Evolutionary conservation across 2,113 vertebrate species (phyloP).

Genomic region (Urocitellus parryii): DNA sequence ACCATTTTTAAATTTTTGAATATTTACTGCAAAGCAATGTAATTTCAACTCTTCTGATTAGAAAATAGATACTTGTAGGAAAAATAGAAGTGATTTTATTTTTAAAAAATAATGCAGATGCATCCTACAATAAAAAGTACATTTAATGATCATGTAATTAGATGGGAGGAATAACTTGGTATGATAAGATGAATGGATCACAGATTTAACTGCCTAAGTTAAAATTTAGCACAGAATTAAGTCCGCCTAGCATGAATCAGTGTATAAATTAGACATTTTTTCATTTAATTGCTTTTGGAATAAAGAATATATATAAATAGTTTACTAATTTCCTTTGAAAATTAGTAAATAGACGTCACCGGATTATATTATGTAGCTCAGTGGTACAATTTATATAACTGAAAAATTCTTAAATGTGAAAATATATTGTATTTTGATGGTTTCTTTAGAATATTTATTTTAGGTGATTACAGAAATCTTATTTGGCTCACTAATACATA

Average conservation of each 20-base stretch:
- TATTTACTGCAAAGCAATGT: conserved; percentile 67
- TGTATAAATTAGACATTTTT: conserved; percentile 44
- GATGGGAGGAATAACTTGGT: conserved; percentile 60
- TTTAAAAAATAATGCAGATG: conserved; percentile 64
- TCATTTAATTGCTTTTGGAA: conserved; percentile 48
- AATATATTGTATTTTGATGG: conserved; percentile 35
- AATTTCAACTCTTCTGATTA: conserved; percentile 64
- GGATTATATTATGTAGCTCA: not conserved
- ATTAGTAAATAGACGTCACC: not conserved
- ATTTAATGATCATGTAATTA: conserved; percentile 78
- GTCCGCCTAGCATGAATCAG: not conserved
- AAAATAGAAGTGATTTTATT: conserved; percentile 71
- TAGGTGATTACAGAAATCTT: conserved; percentile 34
- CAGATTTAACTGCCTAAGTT: conserved; percentile 64
- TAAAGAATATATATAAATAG: conserved; percentile 53
- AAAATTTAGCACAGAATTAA: conserved; percentile 70
- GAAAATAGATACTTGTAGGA: conserved; percentile 70
- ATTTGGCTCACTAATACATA: not conserved
- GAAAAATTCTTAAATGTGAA: conserved; percentile 29
- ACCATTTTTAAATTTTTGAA: conserved; percentile 44
- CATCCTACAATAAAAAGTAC: conserved; percentile 65
- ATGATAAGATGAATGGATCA: conserved; percentile 67
- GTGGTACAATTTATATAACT: not conserved
- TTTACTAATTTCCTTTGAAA: conserved; percentile 62
- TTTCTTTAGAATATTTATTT: conserved; percentile 32